Evolutionary conservation across 2,888 invertebrate species (phyloP).

Genomic region (Arrhopalites spinosus): DNA sequence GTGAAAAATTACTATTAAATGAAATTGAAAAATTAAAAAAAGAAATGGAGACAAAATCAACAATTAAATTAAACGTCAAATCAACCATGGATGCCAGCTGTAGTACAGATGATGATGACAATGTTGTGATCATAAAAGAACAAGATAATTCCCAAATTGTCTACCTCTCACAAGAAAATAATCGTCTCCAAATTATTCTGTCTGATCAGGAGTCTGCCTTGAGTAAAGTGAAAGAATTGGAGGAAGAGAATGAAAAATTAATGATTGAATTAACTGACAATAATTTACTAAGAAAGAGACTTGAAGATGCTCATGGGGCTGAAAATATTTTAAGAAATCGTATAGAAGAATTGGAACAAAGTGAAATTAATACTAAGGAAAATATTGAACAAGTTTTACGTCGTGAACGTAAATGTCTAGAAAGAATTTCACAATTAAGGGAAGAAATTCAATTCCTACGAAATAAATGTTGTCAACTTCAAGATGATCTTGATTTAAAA

Average conservation of each 20-base stretch:
- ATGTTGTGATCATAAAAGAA: no score
- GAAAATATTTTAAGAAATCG: conserved; percentile 68
- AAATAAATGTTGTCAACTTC: conserved; percentile 54
- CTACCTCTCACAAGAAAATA: conserved; percentile 61
- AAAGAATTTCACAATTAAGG: conserved; percentile 51
- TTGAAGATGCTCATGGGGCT: conserved; percentile 53
- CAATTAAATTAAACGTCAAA: not conserved
- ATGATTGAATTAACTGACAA: conserved; percentile 43
- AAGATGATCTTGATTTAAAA: conserved; percentile 52
- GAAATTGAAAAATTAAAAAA: conserved; percentile 52
- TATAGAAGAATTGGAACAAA: conserved; percentile 68
- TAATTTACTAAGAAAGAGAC: conserved; percentile 44
- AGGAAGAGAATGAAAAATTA: conserved; percentile 55
- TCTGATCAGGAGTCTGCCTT: conserved; percentile 64
- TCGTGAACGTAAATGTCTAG: conserved; percentile 47
- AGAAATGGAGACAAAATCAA: conserved; percentile 37
- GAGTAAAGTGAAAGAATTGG: conserved; percentile 66
- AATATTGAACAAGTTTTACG: conserved; percentile 43
- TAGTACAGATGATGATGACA: not conserved
- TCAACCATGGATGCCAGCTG: not conserved
- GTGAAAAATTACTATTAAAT: conserved; percentile 48
- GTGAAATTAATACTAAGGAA: conserved; percentile 61
- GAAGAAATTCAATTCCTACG: conserved; percentile 54
- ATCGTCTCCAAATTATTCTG: conserved; percentile 63
- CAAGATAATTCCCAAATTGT: conserved; percentile 40